Evolutionary conservation across 1,140 invertebrate genomes (phyloP), one percentile per base, ranked within the genome.

Genomic region (Plodia interpunctella): DNA sequence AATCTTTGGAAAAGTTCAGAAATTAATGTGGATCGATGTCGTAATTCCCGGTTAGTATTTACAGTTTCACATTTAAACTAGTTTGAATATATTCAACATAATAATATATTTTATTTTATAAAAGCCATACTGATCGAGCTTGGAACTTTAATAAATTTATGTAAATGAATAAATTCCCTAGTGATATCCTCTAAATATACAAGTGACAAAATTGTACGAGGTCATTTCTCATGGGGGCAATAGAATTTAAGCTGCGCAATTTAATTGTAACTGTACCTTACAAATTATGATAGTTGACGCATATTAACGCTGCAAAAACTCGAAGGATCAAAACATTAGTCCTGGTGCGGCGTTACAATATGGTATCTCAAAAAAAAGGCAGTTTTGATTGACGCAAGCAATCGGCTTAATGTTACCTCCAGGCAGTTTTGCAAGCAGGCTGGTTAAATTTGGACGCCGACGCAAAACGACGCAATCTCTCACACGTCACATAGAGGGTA

Each of bases 361-460:
- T 62, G 62, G 65, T 74, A 76, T 77, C 70, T 74, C 65, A 68
- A 73, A 83, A 85, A n/a, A 85, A 86, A 85, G 75, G 77, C 74
- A 70, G 74, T 76, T 78, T 87, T 87, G 84, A 87, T 87, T 87
- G 87, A 89, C 77, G 82, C 78, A 57, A 63, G 82, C 84, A 89
- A 89, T 89, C 80, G 83, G 76, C 84, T 81, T 89, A 85, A 89
- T 87, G 87, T 87, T 83, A 84, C 82, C 84, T 81, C 76, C 68
- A 76, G 76, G 79, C 83, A 87, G 80, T 85, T 86, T 78, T 81
- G 78, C 74, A 74, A 71, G 68, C 77, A 61, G 79, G 78, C 76
- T 86, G 84, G 80, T 86, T 87, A 88, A 83, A 86, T 84, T 88
- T 78, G 72, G 78, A 85, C 83, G 83, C 83, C 83, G 79, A 79